Percentiles rank a stretch among this genome's conserved stretches.
These are phyloP conservation scores for Podarcis cretensis DNA, from an alignment of 2,113 vertebrate genomes.

Conservation along the genomic window DNA sequence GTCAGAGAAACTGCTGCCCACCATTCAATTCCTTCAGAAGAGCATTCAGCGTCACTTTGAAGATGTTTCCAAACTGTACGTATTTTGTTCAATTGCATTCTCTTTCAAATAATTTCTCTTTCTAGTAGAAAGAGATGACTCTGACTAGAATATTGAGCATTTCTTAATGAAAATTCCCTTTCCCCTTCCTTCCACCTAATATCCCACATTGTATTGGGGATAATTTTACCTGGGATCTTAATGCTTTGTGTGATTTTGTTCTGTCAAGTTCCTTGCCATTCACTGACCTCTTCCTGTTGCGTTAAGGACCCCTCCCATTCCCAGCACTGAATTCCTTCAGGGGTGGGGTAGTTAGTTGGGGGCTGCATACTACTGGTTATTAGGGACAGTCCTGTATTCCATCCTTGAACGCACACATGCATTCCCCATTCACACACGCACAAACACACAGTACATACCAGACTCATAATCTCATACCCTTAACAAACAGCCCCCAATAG, in stretches of 20 bases:
- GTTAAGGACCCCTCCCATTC: not conserved
- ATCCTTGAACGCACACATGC: no score
- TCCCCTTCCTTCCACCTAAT: no score
- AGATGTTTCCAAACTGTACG: conserved; percentile 92
- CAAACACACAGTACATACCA: no score
- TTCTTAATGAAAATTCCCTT: not conserved
- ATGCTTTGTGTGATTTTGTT: not conserved
- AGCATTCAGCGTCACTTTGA: conserved; percentile 89
- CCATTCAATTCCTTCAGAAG: conserved; percentile 90
- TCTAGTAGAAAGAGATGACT: not conserved
- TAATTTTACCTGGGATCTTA: not conserved
- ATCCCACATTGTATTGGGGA: no score
- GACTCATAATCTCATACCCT: no score
- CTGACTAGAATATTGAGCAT: not conserved
- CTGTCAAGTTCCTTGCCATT: not conserved
- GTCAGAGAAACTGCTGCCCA: conserved; percentile 84
- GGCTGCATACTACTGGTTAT: no score
- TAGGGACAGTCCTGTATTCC: no score
- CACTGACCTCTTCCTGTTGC: not conserved
- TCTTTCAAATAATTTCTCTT: not conserved
- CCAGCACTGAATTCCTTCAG: no score
- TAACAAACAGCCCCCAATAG: no score
- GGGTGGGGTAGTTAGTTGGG: no score
- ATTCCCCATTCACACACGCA: no score
- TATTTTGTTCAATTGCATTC: conserved; percentile 26